Evolutionary conservation across 1,140 invertebrate genomes (phyloP).

Genomic region (Cydia amplana): DNA sequence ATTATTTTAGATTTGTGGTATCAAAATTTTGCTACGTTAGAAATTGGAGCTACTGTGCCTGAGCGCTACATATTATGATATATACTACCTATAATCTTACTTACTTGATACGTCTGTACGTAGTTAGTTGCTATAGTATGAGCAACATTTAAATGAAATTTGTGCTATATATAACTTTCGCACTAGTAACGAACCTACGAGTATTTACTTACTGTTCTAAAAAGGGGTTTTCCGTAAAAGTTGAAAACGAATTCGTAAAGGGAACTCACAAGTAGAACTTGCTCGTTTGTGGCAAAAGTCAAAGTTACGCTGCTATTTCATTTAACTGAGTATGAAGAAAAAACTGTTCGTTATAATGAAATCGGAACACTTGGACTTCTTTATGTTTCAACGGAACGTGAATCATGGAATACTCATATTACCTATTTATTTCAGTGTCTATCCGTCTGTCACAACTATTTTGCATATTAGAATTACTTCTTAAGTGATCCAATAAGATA

Average conservation of each 20-base stretch:
- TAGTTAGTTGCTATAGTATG: neutral
- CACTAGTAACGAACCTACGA: neutral
- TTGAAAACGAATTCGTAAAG: slow-evolving; percentile 11
- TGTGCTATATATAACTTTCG: neutral
- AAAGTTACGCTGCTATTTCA: neutral
- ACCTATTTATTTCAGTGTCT: too few species aligned
- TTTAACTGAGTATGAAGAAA: neutral
- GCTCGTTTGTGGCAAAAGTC: slow-evolving; percentile 5
- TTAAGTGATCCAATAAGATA: too few species aligned
- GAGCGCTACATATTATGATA: too few species aligned
- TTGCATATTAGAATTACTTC: too few species aligned
- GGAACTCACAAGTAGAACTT: neutral
- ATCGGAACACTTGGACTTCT: too few species aligned
- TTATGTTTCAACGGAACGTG: too few species aligned
- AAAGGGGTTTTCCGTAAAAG: slow-evolving; percentile 6
- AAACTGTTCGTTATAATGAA: neutral
- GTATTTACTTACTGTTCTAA: neutral
- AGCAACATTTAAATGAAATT: neutral
- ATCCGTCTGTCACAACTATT: too few species aligned
- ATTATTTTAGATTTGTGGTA: too few species aligned
- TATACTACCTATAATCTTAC: too few species aligned
- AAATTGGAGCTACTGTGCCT: too few species aligned
- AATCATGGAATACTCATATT: too few species aligned
- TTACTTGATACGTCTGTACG: neutral
- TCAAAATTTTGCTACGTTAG: too few species aligned